phyloP scores from a whole-genome alignment of 2,113 vertebrate species.

The Tor tambroides region DNA sequence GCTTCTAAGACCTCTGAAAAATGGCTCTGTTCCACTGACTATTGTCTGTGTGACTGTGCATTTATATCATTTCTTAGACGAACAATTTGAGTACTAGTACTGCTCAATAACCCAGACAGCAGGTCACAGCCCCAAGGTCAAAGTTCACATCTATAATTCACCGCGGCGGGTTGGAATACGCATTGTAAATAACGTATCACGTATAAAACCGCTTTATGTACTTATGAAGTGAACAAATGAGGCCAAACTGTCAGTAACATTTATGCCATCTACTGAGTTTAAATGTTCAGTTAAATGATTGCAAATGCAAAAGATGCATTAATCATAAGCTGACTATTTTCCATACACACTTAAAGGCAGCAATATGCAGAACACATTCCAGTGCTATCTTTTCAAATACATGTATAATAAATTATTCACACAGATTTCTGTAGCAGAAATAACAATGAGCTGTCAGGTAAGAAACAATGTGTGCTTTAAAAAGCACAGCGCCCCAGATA shows the following conservation, averaged over 20 bases:
- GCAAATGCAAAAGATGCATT: neutral
- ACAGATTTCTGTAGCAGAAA: constrained; percentile 1
- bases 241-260: neutral
- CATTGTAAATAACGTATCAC: neutral
- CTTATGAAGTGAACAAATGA: neutral
- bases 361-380: neutral
- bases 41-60: constrained; percentile 18
- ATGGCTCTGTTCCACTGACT: neutral
- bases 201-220: neutral
- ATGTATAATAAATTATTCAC: constrained; percentile 20
- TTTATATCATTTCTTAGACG: constrained; percentile 15
- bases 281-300: neutral
- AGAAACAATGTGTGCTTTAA: constrained; percentile 17
- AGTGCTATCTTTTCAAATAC: constrained; percentile 28
- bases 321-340: neutral
- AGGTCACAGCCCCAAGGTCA: constrained; percentile 19
- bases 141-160: constrained; percentile 8
- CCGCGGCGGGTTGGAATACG: neutral
- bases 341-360: neutral
- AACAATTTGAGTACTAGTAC: constrained; percentile 3
- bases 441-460: constrained; percentile 18
- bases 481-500: constrained; percentile 14
- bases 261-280: neutral
- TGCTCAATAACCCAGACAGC: constrained; percentile 17
- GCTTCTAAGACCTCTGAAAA: constrained; percentile 8